phyloP scores from a whole-genome alignment of 2,888 invertebrate genomes.

The Mesorhabditis belari region DNA sequence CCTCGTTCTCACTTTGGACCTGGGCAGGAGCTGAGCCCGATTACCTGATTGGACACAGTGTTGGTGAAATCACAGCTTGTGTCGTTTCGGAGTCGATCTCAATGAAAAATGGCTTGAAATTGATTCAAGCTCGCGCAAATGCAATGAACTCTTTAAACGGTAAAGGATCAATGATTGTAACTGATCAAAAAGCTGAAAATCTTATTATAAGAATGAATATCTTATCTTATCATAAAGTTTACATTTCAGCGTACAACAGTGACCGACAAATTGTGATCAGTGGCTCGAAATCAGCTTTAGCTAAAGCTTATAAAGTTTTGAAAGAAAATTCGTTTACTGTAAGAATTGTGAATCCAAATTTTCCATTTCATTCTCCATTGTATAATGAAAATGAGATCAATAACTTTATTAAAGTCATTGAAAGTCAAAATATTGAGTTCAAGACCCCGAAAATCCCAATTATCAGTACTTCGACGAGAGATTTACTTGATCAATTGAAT shows the following conservation, averaged over 20 bases:
- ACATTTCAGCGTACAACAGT: conserved; percentile 29
- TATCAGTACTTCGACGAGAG: conserved; percentile 35
- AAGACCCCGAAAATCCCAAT: conserved; percentile 15
- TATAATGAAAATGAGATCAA: conserved; percentile 26
- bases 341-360: conserved; percentile 29
- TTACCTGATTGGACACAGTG: conserved; percentile 23
- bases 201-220: neutral
- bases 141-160: conserved; percentile 33
- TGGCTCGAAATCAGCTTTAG: conserved; percentile 12
- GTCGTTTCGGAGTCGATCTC: conserved; percentile 24
- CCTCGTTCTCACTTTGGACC: conserved; percentile 32
- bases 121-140: conserved; percentile 28
- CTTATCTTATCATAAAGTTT: conserved; percentile 1
- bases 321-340: conserved; percentile 6
- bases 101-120: conserved; percentile 25
- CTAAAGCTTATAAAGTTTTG: neutral
- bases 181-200: neutral
- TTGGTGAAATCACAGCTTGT: conserved; percentile 35
- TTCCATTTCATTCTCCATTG: conserved; percentile 38
- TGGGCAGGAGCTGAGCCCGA: conserved; percentile 21
- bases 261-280: conserved; percentile 35
- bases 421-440: conserved; percentile 11
- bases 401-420: conserved; percentile 14
- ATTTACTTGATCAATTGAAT: conserved; percentile 17
- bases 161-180: conserved; percentile 13